Evolutionary conservation across 2,888 invertebrate genomes (phyloP).

Genomic region (Nudaria mundana): DNA sequence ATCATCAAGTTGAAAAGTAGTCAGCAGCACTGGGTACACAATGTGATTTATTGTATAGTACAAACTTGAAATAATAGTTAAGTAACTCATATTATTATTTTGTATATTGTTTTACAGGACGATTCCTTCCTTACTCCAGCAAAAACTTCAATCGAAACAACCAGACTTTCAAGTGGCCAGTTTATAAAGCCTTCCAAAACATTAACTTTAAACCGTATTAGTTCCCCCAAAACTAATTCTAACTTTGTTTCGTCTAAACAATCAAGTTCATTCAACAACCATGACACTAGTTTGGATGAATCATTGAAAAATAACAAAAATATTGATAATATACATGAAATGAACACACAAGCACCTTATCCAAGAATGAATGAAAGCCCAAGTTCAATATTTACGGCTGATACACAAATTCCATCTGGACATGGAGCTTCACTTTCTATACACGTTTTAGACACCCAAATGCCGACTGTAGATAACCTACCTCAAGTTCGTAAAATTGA

Average conservation of each 20-base stretch:
- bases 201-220: conserved; percentile 50
- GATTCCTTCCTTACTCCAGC: conserved; percentile 61
- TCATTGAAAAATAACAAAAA: conserved; percentile 32
- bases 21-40: no score
- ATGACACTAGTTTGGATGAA: conserved; percentile 38
- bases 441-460: conserved; percentile 38
- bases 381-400: conserved; percentile 49
- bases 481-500: conserved; percentile 49
- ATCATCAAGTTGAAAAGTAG: no score
- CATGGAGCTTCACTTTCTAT: conserved; percentile 21
- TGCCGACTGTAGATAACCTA: conserved; percentile 35
- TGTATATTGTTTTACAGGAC: conserved; percentile 58
- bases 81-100: no score
- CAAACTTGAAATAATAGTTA: no score
- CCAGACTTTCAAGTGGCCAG: conserved; percentile 45
- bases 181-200: conserved; percentile 54
- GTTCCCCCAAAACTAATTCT: conserved; percentile 53
- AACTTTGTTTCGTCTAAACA: conserved; percentile 57
- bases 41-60: no score
- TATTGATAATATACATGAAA: conserved; percentile 36
- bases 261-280: conserved; percentile 53
- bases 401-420: conserved; percentile 37
- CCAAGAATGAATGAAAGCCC: conserved; percentile 19
- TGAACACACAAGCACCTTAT: conserved; percentile 54
- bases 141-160: conserved; percentile 43